Evolutionary conservation across 2,113 vertebrate genomes (phyloP), one percentile per base, ranked within the genome.

Genomic region (Crotalus horridus): DNA sequence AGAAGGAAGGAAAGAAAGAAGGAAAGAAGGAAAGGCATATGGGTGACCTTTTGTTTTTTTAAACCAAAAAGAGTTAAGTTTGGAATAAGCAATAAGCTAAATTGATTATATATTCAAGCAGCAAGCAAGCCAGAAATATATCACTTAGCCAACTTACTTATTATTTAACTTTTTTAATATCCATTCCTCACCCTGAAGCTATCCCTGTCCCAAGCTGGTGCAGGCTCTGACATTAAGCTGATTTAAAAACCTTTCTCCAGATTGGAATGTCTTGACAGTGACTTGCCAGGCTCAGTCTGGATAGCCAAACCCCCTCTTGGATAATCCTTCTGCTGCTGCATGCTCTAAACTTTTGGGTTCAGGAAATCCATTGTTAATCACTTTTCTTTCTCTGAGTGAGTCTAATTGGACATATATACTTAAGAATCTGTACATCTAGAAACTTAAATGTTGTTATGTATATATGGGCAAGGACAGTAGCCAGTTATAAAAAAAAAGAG

Each of bases 1-100:
- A 12, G 64, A 74, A 33, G 0, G 12, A n/a, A 15, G 29, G 12
- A 64, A 29, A 1, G 59, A 29, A 24, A 24, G 7, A 11, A 69
- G 64, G 12, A 1, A 15, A 6, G 64, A 61, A 13, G 3, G 61
- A 11, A 64, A 4, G 3, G 61, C 20, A 15, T 43, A 86, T 56
- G 89, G 89, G 46, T 0, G 51, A 26, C 0, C 56, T 86, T 93
- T 93, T 94, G 26, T 51, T 87, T 0, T 92, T 33, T 46, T 86
- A 46, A 92, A 96, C 59, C 61, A 93, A 93, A 94, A 89, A 69
- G 55, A 92, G 21, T 96, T 97, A 96, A 91, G 39, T 7, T 95
- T 96, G 96, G 94, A 94, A 56, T 59, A 90, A 56, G 1, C 1
- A 51, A 20, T 15, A 89, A 91, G 1, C 1, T 91, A 61, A 88